These are phyloP conservation scores for Anniella stebbinsi DNA, from an alignment of 2,797 vertebrate species.

Conservation along the genomic window DNA sequence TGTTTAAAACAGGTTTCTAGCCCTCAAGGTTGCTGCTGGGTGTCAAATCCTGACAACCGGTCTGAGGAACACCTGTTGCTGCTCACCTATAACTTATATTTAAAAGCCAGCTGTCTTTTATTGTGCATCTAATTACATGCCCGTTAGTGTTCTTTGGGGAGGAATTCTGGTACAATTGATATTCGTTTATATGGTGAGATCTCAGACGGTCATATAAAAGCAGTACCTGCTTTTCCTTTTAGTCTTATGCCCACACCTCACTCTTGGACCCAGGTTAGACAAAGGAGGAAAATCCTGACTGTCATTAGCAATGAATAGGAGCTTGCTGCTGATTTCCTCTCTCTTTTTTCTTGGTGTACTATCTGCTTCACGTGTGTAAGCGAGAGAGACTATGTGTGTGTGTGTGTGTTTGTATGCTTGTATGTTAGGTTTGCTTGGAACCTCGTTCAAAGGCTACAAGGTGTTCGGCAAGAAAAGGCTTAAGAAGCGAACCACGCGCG, in stretches of 20 bases:
- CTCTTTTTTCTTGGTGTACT: too few species aligned
- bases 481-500: background rate
- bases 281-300: background rate
- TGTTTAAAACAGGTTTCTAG: background rate
- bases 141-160: background rate
- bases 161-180: too few species aligned
- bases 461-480: background rate
- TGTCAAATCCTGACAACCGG: background rate
- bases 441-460: background rate
- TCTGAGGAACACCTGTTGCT: background rate
- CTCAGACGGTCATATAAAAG: background rate
- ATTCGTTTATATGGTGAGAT: background rate
- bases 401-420: too few species aligned
- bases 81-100: background rate
- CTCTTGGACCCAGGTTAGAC: background rate
- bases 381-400: background rate
- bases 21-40: background rate
- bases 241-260: background rate
- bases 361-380: background rate
- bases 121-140: background rate
- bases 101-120: background rate
- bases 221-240: background rate
- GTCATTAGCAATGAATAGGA: background rate
- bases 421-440: background rate
- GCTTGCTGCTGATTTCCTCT: background rate